Evolutionary conservation across 2,113 vertebrate species (phyloP).

Genomic region (Tricholaema leucomelas): DNA sequence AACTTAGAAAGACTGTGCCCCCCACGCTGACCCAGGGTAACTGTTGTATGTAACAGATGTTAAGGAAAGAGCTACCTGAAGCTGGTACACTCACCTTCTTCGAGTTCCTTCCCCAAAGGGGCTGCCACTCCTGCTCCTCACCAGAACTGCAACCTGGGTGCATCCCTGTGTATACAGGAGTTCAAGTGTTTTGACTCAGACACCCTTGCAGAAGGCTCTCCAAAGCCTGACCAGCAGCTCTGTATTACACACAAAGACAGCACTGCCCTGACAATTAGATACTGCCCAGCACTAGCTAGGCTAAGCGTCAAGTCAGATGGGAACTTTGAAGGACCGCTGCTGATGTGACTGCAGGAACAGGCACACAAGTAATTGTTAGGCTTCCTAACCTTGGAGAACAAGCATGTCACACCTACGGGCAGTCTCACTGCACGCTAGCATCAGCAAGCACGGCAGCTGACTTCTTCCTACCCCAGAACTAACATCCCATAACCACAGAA

Average conservation of each 20-base stretch:
- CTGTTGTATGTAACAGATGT: background rate
- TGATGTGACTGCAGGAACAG: background rate
- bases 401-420: background rate
- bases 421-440: background rate
- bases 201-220: background rate
- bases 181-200: background rate
- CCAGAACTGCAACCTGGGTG: background rate
- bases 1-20: background rate
- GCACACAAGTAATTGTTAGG: background rate
- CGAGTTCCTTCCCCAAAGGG: background rate
- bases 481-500: background rate
- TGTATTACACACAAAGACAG: background rate
- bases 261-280: background rate
- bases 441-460: background rate
- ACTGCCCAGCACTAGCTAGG: background rate
- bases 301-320: background rate
- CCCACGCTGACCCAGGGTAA: background rate
- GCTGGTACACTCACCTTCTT: background rate
- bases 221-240: background rate
- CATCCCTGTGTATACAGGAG: accelerated
- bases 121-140: background rate
- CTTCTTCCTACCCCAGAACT: background rate
- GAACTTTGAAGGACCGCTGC: background rate
- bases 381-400: background rate
- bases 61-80: background rate